These are phyloP conservation scores for Hedya salicella DNA, from an alignment of 2,888 invertebrate species.

Conservation along the genomic window DNA sequence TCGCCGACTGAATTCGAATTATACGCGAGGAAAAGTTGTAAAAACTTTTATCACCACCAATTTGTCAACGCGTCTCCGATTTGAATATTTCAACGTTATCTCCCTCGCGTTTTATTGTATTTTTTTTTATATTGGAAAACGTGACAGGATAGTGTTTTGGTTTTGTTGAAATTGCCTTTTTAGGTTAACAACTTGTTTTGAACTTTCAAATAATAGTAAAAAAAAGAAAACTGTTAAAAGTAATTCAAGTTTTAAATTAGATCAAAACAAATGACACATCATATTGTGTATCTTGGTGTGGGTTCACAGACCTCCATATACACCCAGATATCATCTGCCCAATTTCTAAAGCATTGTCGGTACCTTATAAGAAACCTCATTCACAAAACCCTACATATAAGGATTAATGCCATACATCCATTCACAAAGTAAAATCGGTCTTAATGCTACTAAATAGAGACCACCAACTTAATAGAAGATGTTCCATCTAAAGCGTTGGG, in stretches of 20 bases:
- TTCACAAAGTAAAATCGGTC: slow-evolving; percentile 28
- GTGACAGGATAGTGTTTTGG: slow-evolving; percentile 29
- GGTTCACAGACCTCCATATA: slow-evolving; percentile 14
- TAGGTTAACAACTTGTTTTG: neutral
- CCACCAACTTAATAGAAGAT: slow-evolving; percentile 8
- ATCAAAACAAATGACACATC: no score
- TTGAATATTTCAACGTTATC: slow-evolving; percentile 53
- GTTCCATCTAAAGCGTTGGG: neutral
- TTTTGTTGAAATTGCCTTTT: neutral
- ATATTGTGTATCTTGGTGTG: neutral
- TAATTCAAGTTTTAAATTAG: no score
- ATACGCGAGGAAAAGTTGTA: slow-evolving; percentile 52
- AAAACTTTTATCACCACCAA: slow-evolving; percentile 60
- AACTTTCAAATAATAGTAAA: neutral
- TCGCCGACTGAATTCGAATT: slow-evolving; percentile 54
- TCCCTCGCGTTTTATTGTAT: slow-evolving; percentile 43
- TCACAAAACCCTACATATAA: slow-evolving; percentile 28
- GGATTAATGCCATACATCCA: slow-evolving; percentile 33
- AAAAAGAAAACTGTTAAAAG: no score
- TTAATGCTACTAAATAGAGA: slow-evolving; percentile 28
- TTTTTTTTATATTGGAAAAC: slow-evolving; percentile 34
- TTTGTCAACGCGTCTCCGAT: slow-evolving; percentile 60
- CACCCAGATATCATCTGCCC: slow-evolving; percentile 35
- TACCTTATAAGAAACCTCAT: slow-evolving; percentile 35
- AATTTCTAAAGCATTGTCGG: slow-evolving; percentile 38